Percentiles rank a stretch among this genome's conserved stretches.
Evolutionary conservation across 2,797 vertebrate species (phyloP).

Genomic region (Yasuhikotakia modesta): DNA sequence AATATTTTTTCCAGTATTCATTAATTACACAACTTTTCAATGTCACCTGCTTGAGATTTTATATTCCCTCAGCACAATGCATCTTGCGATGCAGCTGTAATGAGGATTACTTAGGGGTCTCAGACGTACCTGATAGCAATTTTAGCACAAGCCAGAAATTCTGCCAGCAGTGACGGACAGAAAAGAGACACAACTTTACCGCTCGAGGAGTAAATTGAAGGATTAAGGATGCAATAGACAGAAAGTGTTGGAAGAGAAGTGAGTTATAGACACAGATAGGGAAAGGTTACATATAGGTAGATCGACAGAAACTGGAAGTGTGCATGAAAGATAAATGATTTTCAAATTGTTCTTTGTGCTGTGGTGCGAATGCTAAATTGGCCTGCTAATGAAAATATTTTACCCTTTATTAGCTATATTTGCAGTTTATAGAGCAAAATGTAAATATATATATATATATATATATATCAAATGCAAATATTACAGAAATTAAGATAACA

Average conservation of each 20-base stretch:
- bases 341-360: conserved; percentile 63
- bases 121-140: conserved; percentile 73
- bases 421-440: background rate
- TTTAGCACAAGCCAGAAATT: conserved; percentile 67
- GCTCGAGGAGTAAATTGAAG: conserved; percentile 75
- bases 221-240: conserved; percentile 66
- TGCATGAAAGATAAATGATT: conserved; percentile 76
- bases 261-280: conserved; percentile 72
- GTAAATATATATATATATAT: background rate
- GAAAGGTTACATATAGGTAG: conserved; percentile 75
- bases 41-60: background rate
- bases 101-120: conserved; percentile 68
- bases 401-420: conserved; percentile 1
- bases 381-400: conserved; percentile 24
- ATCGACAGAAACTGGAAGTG: conserved; percentile 71
- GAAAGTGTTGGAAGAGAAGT: conserved; percentile 67
- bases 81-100: conserved; percentile 63
- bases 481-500: no score
- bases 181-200: conserved; percentile 66
- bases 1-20: background rate
- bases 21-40: background rate
- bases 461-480: no score
- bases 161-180: conserved; percentile 57
- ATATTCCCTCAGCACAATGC: background rate
- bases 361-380: conserved; percentile 3